Conservation (phyloP, 2,888 invertebrate genomes). For the Cinara cedri region DNA sequence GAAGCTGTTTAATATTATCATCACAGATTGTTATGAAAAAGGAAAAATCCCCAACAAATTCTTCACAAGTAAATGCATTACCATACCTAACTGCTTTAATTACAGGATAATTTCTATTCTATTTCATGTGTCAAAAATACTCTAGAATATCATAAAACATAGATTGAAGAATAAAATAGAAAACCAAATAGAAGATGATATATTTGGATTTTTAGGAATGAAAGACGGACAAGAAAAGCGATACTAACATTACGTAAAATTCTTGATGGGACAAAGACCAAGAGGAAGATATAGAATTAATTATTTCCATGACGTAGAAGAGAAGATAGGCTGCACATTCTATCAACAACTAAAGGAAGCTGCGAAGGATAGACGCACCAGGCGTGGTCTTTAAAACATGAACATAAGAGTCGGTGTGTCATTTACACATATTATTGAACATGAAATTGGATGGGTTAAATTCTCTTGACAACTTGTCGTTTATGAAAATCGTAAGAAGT, state of each 20-base stretch:
- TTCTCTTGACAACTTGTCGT: no score
- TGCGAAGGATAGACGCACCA: no score
- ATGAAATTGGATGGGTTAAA: no score
- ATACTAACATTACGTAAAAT: conserved; percentile 19
- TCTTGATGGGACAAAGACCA: neutral
- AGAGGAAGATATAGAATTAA: neutral
- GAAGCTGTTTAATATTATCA: conserved; percentile 32
- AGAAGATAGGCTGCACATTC: no score
- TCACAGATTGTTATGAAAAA: conserved; percentile 34
- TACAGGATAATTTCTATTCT: conserved; percentile 36
- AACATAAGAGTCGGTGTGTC: no score
- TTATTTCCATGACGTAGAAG: no score
- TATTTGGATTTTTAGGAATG: conserved; percentile 7
- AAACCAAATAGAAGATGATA: conserved; percentile 20
- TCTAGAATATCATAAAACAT: conserved; percentile 29
- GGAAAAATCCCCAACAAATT: conserved; percentile 36
- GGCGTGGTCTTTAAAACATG: no score
- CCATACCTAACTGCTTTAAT: conserved; percentile 30
- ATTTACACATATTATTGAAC: no score
- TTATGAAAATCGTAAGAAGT: no score
- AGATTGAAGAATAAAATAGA: conserved; percentile 34
- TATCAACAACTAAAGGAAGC: no score
- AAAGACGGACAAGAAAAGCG: conserved; percentile 10
- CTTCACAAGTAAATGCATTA: conserved; percentile 25
- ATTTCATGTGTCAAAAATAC: conserved; percentile 41